phyloP scores from a whole-genome alignment of 2,113 vertebrate genomes.

The Conger conger region DNA sequence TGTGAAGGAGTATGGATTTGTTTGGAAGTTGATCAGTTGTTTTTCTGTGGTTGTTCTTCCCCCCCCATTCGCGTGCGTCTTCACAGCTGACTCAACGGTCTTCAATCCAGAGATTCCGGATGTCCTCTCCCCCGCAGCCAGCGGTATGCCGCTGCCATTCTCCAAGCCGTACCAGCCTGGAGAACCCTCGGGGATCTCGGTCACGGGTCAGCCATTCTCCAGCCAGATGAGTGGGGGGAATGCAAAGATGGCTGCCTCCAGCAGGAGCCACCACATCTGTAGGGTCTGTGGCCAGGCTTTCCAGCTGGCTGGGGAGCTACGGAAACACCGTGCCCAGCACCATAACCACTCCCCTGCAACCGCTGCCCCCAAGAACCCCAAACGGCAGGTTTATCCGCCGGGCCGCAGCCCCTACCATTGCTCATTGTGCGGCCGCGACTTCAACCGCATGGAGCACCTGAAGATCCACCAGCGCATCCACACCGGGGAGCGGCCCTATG shows the following conservation, averaged over 20 bases:
- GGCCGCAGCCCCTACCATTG: conserved; percentile 46
- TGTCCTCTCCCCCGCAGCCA: conserved; percentile 27
- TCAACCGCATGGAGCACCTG: conserved; percentile 56
- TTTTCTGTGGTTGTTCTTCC: not conserved
- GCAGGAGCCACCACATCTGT: conserved; percentile 21
- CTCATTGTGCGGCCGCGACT: conserved; percentile 47
- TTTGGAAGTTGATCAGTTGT: not conserved
- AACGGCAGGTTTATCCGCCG: conserved; percentile 30
- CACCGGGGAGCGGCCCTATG: conserved; percentile 54
- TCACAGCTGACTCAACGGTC: conserved; percentile 30
- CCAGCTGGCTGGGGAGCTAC: conserved; percentile 32
- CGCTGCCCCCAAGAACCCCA: conserved; percentile 25
- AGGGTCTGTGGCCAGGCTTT: conserved; percentile 38
- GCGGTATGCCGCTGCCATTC: conserved; percentile 23
- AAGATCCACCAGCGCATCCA: conserved; percentile 59
- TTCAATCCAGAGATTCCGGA: conserved; percentile 36
- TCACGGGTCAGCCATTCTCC: conserved; percentile 6
- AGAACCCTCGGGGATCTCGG: not conserved
- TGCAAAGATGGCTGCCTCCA: not conserved
- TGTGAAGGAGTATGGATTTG: not conserved
- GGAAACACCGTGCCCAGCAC: conserved; percentile 33
- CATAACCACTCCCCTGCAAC: conserved; percentile 29
- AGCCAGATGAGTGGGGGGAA: not conserved
- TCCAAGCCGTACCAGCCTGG: conserved; percentile 21
- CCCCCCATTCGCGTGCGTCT: not conserved